Evolutionary conservation across 2,797 vertebrate species (phyloP).

Genomic region (Squalus acanthias): DNA sequence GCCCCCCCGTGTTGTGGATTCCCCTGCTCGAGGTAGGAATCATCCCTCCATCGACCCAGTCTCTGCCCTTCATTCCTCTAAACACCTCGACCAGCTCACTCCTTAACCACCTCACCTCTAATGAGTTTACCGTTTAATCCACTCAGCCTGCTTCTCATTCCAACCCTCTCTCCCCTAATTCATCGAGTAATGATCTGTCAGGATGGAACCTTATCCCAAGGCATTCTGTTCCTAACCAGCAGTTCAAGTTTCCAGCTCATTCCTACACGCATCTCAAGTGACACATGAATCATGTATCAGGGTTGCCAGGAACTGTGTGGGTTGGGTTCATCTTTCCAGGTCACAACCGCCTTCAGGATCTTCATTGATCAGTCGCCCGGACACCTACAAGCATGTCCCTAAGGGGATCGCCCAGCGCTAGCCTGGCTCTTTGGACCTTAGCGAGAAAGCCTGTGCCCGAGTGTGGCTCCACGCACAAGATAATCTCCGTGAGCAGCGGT

Average conservation of each 20-base stretch:
- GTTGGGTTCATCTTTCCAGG: not conserved
- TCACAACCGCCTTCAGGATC: not conserved
- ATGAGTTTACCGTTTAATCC: not conserved
- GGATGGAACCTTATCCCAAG: not conserved
- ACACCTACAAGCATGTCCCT: slow-evolving; percentile 52
- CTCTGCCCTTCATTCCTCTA: not conserved
- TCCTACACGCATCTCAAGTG: slow-evolving; percentile 49
- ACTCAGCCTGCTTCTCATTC: not conserved
- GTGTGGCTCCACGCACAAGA: slow-evolving; percentile 47
- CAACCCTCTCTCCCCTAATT: not conserved
- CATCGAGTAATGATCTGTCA: not conserved
- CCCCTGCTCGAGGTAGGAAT: not conserved
- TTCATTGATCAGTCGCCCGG: not conserved
- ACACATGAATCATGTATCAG: slow-evolving; percentile 57
- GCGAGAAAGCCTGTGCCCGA: slow-evolving; percentile 48
- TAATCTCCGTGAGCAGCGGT: slow-evolving; percentile 57
- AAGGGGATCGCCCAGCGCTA: slow-evolving; percentile 58
- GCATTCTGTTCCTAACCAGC: not conserved
- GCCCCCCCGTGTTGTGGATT: not conserved
- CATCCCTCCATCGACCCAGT: not conserved
- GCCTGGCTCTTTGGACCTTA: slow-evolving; percentile 49
- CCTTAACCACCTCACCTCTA: not conserved
- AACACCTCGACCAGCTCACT: not conserved
- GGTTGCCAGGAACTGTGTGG: slow-evolving; percentile 24
- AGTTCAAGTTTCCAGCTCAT: slow-evolving; percentile 39